Evolutionary conservation across 2,113 vertebrate species (phyloP), one percentile per base, ranked within the genome.

Genomic region (Vulpes ferrilata): DNA sequence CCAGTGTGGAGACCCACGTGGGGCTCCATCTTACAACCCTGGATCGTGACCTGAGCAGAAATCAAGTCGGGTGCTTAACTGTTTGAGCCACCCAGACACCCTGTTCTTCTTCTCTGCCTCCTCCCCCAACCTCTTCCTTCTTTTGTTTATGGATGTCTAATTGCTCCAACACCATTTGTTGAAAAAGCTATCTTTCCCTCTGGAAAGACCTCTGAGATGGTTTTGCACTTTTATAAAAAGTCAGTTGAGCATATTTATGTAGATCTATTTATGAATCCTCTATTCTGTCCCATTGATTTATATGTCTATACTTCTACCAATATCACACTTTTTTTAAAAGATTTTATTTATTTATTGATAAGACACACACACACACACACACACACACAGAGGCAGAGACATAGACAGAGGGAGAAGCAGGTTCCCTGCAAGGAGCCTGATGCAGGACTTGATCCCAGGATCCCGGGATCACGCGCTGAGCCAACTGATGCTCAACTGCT

Each of bases 221-320:
- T 81, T 73, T 57, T n/a, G 43, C 16, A 43, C 32, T 9, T 60
- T 95, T 86, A 62, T 71, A 69, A 95, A 90, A 95, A 91, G 48
- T 85, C 81, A 79, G 4, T 43, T 55, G 48, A 64, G 55, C 53
- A 32, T 57, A 62, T 86, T 57, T 91, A 23, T 92, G 55, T 62
- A 38, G 23, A 25, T 60, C 73, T 53, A 48, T 67, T 95, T 90
- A 60, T 71, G 88, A 71, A 62, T 62, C 55, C 62, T 80, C 27
- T 71, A 7, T 80, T 92, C 82, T 71, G 3, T 55, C 38, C 74
- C 13, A 27, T 64, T 73, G 43, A 38, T 81, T 38, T 80, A 38
- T 78, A 12, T 91, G 80, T 35, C 23, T 79, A 0, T 69, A 64
- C 20, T 88, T 30, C 27, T 95, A 55, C 59, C 19, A 17, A 38